Base-by-base conservation (phyloP, 2,888 invertebrate genomes). In the Ypsolopha scabrella region DNA sequence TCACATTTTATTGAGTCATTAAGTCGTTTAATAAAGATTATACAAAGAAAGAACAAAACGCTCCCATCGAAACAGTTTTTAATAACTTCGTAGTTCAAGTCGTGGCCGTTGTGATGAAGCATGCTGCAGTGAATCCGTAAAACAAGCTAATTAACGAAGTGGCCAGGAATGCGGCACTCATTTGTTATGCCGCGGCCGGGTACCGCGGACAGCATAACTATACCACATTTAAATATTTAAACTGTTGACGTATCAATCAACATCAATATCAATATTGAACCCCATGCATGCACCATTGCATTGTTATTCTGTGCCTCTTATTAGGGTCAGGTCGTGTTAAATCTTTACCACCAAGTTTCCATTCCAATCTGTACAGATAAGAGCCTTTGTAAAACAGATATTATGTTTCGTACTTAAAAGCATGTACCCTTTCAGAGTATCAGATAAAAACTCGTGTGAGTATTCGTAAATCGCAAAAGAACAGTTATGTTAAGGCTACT, bases 151-250 rank as follows among this genome's bases (percentile, higher is more conserved):
- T 78, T 71, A 73, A 67, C 64, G 62, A 64, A 63, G 68, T 67
- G 58, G 60, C 63, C 58, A 63, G 76, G 83, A 82, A 85, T 83
- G 83, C 83, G 83, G 80, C 65, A 81, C 76, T 66, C 70, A 70
- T 71, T 73, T 70, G 68, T 73, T 72, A 74, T 72, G 67, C 72
- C 70, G 72, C 71, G 65, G 61, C n/a, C 68, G 64, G 62, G 65
- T 67, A 65, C 58, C 78, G 69, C 65, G 71, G 57, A 58, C 67
- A 62, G 78, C 74, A 82, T 79, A 76, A 71, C 70, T 67, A 67
- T 67, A 67, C 64, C 62, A 60, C 64, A 79, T 80, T 80, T 75
- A 74, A 79, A 81, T 81, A 72, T 72, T 72, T 66, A 76, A 72
- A 66, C 67, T 66, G 62, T 63, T 64, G 65, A 70, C 65, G 67